Evolutionary conservation across 2,888 invertebrate genomes (phyloP).

Genomic region (Eledona agricola): DNA sequence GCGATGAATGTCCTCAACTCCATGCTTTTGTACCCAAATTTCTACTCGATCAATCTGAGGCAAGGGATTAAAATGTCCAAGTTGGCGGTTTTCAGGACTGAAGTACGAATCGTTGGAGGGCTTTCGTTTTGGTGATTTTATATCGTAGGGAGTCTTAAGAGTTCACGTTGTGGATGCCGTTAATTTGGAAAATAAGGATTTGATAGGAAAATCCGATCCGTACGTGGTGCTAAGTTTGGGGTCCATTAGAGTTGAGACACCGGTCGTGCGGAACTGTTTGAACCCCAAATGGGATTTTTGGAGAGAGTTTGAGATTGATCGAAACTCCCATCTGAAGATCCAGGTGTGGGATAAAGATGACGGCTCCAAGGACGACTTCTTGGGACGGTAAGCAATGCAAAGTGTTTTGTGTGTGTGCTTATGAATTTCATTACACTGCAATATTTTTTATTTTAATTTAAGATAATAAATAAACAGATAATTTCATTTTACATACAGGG

Average conservation of each 20-base stretch:
- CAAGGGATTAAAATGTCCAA: constrained; percentile 81
- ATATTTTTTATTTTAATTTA: too few species aligned
- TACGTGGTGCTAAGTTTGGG: constrained; percentile 92
- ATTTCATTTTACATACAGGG: too few species aligned
- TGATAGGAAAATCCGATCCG: constrained; percentile 96
- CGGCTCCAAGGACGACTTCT: constrained; percentile 46
- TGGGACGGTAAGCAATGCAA: constrained; percentile 34
- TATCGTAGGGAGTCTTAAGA: constrained; percentile 84
- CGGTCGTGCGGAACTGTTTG: constrained; percentile 89
- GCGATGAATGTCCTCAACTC: constrained; percentile 55
- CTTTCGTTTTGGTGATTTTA: background rate
- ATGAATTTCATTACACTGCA: too few species aligned
- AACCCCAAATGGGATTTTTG: constrained; percentile 97
- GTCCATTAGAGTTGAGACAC: constrained; percentile 90
- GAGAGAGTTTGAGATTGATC: constrained; percentile 72
- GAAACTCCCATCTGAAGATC: constrained; percentile 41
- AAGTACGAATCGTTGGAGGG: constrained; percentile 70
- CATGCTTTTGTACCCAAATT: constrained; percentile 95
- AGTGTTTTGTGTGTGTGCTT: too few species aligned
- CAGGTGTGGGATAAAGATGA: constrained; percentile 46
- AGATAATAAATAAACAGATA: too few species aligned
- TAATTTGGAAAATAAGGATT: constrained; percentile 95
- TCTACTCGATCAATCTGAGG: constrained; percentile 86
- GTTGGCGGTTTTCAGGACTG: constrained; percentile 88
- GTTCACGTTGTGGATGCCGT: constrained; percentile 94